Conservation (phyloP, 2,797 vertebrate species). For the Bothrops alternatus region DNA sequence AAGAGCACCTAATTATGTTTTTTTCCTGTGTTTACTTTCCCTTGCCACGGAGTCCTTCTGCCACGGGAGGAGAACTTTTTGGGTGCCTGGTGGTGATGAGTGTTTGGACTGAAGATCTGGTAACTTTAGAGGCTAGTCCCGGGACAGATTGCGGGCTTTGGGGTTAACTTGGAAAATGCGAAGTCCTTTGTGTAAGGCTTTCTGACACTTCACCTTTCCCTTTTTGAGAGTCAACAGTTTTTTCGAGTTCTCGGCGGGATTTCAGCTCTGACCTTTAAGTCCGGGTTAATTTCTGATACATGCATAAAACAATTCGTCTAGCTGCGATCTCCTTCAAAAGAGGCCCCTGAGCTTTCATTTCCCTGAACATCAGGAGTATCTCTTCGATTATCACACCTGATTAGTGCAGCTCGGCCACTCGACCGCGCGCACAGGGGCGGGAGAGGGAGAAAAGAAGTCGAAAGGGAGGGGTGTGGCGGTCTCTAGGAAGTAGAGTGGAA, state of each 20-base stretch:
- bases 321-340: background rate
- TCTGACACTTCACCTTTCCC: background rate
- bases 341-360: background rate
- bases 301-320: background rate
- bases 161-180: background rate
- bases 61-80: background rate
- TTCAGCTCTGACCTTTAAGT: background rate
- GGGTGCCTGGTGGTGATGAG: background rate
- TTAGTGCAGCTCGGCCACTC: background rate
- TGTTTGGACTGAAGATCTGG: background rate
- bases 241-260: background rate
- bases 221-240: background rate
- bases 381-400: background rate
- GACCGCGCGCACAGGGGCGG: background rate
- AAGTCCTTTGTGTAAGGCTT: background rate
- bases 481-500: slow-evolving; percentile 48
- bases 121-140: background rate
- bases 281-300: background rate
- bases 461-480: background rate
- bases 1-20: background rate
- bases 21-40: background rate
- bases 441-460: background rate
- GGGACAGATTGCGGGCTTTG: background rate
- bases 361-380: background rate
- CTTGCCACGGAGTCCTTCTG: background rate